Percentiles rank a stretch among this genome's conserved stretches.
Conservation (phyloP, 2,113 vertebrate species). For the Rhinogobius similis region DNA sequence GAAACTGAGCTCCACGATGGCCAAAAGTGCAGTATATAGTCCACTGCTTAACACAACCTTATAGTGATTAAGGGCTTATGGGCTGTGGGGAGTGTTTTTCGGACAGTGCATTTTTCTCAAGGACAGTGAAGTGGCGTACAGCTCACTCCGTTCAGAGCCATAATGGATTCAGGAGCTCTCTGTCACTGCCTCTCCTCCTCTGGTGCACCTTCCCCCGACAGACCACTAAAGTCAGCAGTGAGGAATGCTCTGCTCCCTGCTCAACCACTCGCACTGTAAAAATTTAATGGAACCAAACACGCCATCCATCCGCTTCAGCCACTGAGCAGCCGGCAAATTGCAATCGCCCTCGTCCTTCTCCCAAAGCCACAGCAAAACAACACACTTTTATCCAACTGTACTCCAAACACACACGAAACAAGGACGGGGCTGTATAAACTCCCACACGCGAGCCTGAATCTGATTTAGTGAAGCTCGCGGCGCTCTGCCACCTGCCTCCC, state of each 20-base stretch:
- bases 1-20: no score
- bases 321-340: slow-evolving; percentile 47
- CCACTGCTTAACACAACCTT: neutral
- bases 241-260: slow-evolving; percentile 44
- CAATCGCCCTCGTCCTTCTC: slow-evolving; percentile 28
- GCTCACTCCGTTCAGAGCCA: slow-evolving; percentile 15
- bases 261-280: slow-evolving; percentile 33
- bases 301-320: slow-evolving; percentile 46
- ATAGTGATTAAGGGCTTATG: neutral
- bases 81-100: neutral
- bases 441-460: slow-evolving; percentile 18
- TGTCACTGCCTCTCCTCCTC: slow-evolving; percentile 35
- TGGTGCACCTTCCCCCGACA: slow-evolving; percentile 25
- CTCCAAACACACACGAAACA: slow-evolving; percentile 9
- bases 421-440: slow-evolving; percentile 33
- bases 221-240: slow-evolving; percentile 55
- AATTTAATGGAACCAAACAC: slow-evolving; percentile 54
- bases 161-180: slow-evolving; percentile 51
- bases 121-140: slow-evolving; percentile 30
- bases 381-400: slow-evolving; percentile 26
- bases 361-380: slow-evolving; percentile 23
- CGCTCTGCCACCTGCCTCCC: slow-evolving; percentile 27
- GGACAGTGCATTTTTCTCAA: slow-evolving; percentile 17
- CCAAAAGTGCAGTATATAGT: neutral
- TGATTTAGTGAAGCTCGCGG: slow-evolving; percentile 36